phyloP scores from a whole-genome alignment of 2,113 vertebrate genomes.

The Perca fluviatilis region DNA sequence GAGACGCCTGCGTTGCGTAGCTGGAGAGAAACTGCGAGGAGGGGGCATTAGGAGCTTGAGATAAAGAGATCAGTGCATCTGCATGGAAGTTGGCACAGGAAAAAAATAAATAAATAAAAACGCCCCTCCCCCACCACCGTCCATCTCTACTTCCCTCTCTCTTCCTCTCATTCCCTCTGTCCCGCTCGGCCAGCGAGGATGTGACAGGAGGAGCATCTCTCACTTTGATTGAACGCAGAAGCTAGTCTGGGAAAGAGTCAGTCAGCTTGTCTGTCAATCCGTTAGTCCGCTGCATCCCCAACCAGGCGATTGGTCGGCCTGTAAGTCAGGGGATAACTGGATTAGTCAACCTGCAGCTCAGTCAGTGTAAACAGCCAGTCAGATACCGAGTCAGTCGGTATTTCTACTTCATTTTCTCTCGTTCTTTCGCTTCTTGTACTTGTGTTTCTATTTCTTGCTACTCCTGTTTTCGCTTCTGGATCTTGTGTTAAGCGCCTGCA shows the following conservation, averaged over 20 bases:
- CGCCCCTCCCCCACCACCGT: slow-evolving; percentile 49
- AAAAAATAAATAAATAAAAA: background rate
- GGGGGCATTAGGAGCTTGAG: slow-evolving; percentile 32
- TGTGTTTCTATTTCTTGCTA: background rate
- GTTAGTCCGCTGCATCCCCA: background rate
- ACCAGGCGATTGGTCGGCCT: background rate
- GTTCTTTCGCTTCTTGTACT: background rate
- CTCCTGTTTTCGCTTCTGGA: slow-evolving; percentile 8
- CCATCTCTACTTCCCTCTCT: slow-evolving; percentile 19
- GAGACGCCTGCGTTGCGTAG: background rate
- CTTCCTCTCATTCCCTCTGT: slow-evolving; percentile 19
- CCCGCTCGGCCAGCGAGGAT: slow-evolving; percentile 34
- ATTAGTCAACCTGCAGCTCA: slow-evolving; percentile 2
- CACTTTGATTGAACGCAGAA: background rate
- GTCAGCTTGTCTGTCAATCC: background rate
- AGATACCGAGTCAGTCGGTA: background rate
- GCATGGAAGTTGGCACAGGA: slow-evolving; percentile 44
- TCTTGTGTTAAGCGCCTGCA: slow-evolving; percentile 5
- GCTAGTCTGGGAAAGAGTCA: no score
- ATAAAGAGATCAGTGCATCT: slow-evolving; percentile 64
- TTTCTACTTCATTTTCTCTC: background rate
- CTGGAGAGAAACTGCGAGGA: background rate
- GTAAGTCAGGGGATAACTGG: background rate
- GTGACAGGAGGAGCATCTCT: slow-evolving; percentile 38
- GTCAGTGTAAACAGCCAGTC: background rate